Base-by-base conservation (phyloP, 2,113 vertebrate species). In the Vulpes lagopus region DNA sequence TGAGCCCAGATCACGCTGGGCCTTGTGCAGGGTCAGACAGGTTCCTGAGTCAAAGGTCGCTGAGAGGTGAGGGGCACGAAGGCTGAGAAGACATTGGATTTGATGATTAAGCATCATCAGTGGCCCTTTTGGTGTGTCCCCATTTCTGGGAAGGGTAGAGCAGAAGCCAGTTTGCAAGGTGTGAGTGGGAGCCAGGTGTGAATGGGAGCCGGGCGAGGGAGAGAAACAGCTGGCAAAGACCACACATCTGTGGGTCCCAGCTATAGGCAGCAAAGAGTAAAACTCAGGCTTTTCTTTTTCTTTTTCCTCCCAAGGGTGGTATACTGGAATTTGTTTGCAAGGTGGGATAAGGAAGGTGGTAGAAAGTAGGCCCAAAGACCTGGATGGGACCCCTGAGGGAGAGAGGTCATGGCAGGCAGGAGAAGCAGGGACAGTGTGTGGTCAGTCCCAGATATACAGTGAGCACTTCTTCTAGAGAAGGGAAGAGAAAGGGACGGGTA, bases 351-450 rank as follows among this genome's bases (percentile, higher is more conserved):
- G 7, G 51, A 83, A 71, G n/a, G 0, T 32, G 19, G 27, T 17
- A 11, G 55, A 86, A 22, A 32, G 3, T 0, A 35, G 62, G 30
- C 27, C 73, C 60, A 11, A 8, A 76, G 87, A 64, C 9, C 17
- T 17, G 76, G 27, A 32, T 0, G 32, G 32, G 76, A 51, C 12
- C 35, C 53, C n/a, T 22, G 57, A 43, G 8, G 30, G 35, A 53
- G 35, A 88, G 35, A 87, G 14, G n/a, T 27, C 81, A 43, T 0
- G 23, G 71, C 16, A 16, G 10, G 11, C 23, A 25, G 65, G 32
- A 35, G 49, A n/a, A 59, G 67, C 6, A 2, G 49, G 9, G 2
- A 1, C 8, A 7, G 5, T 2, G 3, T 43, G 32, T 15, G 6
- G 3, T 7, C 19, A 7, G 38, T 51, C 32, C 2, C 51, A n/a